Percentiles rank a stretch among this genome's conserved stretches.
These are phyloP conservation scores for Tyrannus savana DNA, from an alignment of 2,113 vertebrate species.

Conservation along the genomic window DNA sequence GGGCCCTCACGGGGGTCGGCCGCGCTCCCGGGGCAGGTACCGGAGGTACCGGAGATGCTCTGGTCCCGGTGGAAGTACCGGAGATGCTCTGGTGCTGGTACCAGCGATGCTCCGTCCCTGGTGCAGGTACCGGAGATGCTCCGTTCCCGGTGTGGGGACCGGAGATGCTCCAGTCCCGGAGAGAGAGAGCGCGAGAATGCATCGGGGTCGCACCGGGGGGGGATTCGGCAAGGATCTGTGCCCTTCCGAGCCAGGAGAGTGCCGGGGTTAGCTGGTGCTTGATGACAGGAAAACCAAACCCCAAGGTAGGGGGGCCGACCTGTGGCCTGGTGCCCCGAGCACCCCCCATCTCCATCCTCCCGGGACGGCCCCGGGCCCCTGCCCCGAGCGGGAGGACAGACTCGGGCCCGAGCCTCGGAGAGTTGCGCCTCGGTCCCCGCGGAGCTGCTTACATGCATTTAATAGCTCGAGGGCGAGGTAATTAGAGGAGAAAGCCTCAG, in stretches of 20 bases:
- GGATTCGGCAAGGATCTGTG: neutral
- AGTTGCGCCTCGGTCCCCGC: neutral
- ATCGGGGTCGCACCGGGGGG: neutral
- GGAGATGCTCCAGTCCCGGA: neutral
- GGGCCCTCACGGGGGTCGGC: neutral
- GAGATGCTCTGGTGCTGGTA: neutral
- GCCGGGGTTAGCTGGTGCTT: neutral
- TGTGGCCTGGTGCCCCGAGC: neutral
- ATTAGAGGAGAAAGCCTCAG: slow-evolving; percentile 55
- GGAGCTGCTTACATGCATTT: slow-evolving; percentile 5
- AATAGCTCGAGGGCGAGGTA: slow-evolving; percentile 40
- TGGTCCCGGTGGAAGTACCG: neutral
- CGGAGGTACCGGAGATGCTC: no score
- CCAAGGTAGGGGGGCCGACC: neutral
- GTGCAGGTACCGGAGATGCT: neutral
- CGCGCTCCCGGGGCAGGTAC: neutral
- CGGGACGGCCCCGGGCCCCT: rapidly evolving
- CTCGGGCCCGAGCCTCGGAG: neutral
- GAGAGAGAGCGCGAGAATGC: neutral
- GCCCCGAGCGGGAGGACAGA: neutral
- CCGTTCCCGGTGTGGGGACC: neutral
- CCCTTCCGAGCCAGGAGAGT: no score
- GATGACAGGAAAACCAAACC: neutral
- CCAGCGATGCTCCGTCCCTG: neutral
- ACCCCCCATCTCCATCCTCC: neutral